Evolutionary conservation across 2,888 invertebrate species (phyloP), one percentile per base, ranked within the genome.

Genomic region (Ochlodes sylvanus): DNA sequence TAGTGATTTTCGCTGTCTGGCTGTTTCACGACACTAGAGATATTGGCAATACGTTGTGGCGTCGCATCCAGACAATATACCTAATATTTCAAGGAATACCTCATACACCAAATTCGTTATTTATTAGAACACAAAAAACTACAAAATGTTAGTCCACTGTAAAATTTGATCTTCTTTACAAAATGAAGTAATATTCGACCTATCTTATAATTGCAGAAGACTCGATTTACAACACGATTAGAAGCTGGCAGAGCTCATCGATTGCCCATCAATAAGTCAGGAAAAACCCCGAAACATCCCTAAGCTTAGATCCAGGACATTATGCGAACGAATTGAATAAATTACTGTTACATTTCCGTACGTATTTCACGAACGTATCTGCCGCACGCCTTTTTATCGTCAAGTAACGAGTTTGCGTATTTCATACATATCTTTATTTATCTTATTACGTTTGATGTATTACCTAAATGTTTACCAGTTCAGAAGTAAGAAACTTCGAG

Each of bases 271-370:
- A n/a, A 50, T 55, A 67, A 61, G 38, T 61, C 44, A 55, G 67
- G 55, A 34, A 19, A 47, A 12, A 38, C 67, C 61, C 66, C 84
- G 88, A 88, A 86, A 86, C 82, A 79, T 83, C 81, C 79, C 78
- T 79, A 81, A 83, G 82, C 82, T 82, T 76, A 78, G 80, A 80
- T 81, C 81, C 80, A 75, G 79, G 79, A 80, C 84, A 83, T 86
- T 87, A 85, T 82, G 79, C 75, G 79, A 81, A 79, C 80, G 80
- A 84, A 85, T 83, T 81, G 82, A 82, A 88, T 87, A 84, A 83
- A 86, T 86, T 87, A 77, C 77, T 78, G 76, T 76, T 76, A 77
- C 75, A 75, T 66, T 66, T 66, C 66, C 34, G 60, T 60, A 54
- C 60, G 66, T 66, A 54, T 60, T 66, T 60, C 41, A 60, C 42